A percentile compares a stretch with the other conserved stretches of the same genome.
Evolutionary conservation across 2,113 vertebrate genomes (phyloP).

Genomic region (Himantopus leucocephalus): DNA sequence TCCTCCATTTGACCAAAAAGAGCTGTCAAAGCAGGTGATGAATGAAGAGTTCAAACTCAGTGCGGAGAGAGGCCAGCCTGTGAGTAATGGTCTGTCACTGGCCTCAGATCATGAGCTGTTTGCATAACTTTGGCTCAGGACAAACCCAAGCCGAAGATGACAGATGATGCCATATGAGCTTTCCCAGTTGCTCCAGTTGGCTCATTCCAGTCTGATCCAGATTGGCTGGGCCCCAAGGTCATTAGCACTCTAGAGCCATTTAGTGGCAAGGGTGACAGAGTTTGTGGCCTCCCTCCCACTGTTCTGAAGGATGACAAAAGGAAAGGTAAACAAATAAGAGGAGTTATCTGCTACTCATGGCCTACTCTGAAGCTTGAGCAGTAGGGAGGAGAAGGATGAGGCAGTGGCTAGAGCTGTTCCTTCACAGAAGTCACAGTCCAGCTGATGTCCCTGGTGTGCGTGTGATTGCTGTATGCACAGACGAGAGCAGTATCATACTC

Average conservation of each 20-base stretch:
- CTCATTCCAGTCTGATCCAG: conserved; percentile 20
- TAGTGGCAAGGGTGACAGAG: not conserved
- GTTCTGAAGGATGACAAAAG: not conserved
- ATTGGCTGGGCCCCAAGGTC: not conserved
- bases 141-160: not conserved
- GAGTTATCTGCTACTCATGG: not conserved
- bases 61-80: not conserved
- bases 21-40: not conserved
- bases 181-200: conserved; percentile 10
- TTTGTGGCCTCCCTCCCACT: not conserved
- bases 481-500: not conserved
- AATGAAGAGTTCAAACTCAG: not conserved
- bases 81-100: conserved; percentile 42
- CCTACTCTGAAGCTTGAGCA: not conserved
- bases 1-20: not conserved
- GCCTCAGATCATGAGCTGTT: conserved; percentile 47
- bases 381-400: not conserved
- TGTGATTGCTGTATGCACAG: not conserved
- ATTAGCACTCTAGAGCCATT: not conserved
- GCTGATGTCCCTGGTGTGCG: not conserved
- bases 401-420: not conserved
- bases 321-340: not conserved
- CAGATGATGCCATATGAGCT: not conserved
- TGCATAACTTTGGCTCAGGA: not conserved
- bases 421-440: not conserved